Conservation (phyloP, 1,140 invertebrate genomes). For the Saxidomus purpurata region DNA sequence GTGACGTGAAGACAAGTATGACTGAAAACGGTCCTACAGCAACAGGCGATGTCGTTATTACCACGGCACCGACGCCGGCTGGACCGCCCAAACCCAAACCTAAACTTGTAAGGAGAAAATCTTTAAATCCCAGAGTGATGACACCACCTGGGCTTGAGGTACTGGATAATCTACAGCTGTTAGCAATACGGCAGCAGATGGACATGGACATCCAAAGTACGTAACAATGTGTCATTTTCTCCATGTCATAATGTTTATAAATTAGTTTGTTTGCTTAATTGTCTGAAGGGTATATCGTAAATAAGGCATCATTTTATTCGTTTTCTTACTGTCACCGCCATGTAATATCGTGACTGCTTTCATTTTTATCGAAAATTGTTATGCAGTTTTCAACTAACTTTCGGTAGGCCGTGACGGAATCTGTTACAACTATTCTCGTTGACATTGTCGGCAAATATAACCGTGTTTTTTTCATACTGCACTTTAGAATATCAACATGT, state of each 20-base stretch:
- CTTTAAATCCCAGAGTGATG: slow-evolving; percentile 70
- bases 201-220: slow-evolving; percentile 71
- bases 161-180: slow-evolving; percentile 64
- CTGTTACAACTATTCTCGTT: no score
- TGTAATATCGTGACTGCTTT: no score
- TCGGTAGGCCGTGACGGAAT: no score
- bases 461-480: no score
- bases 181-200: slow-evolving; percentile 74
- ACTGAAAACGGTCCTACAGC: neutral
- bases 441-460: no score
- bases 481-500: no score
- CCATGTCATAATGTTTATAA: neutral
- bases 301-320: neutral
- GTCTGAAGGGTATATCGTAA: neutral
- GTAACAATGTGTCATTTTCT: neutral
- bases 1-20: neutral
- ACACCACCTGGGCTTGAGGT: slow-evolving; percentile 72
- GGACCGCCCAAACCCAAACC: neutral
- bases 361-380: no score
- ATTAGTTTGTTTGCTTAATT: no score
- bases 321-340: no score
- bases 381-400: no score
- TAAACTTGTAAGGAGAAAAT: slow-evolving; percentile 60
- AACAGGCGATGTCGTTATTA: neutral
- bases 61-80: neutral